Conservation (phyloP, 2,888 invertebrate species). For the Plagodis dolabraria region DNA sequence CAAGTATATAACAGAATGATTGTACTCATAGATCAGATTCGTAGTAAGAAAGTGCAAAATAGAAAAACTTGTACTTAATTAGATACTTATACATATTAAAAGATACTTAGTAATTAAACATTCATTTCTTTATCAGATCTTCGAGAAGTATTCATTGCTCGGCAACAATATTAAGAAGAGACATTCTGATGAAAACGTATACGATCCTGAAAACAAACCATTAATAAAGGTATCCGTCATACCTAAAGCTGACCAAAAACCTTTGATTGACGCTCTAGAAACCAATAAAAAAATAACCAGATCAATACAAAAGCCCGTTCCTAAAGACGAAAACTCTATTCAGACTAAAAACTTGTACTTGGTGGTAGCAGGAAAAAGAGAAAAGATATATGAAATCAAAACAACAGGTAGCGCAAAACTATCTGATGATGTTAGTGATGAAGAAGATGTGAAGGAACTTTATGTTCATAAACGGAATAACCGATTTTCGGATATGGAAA, state of each 20-base stretch:
- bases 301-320: constrained; percentile 46
- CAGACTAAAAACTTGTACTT: constrained; percentile 55
- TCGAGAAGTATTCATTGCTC: constrained; percentile 45
- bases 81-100: neutral
- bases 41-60: too few species aligned
- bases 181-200: constrained; percentile 8
- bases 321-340: constrained; percentile 51
- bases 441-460: constrained; percentile 42
- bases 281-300: constrained; percentile 45
- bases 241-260: constrained; percentile 50
- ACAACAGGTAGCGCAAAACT: constrained; percentile 59
- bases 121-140: constrained; percentile 41
- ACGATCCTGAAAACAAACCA: constrained; percentile 44
- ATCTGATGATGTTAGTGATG: constrained; percentile 38
- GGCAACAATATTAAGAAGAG: constrained; percentile 8
- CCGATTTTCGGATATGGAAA: constrained; percentile 60
- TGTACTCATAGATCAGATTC: too few species aligned
- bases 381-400: constrained; percentile 60
- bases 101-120: neutral
- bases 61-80: too few species aligned
- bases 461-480: neutral
- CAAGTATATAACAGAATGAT: too few species aligned
- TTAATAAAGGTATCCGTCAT: constrained; percentile 64
- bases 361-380: constrained; percentile 52
- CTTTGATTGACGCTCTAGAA: constrained; percentile 31